phyloP scores from a whole-genome alignment of 1,140 invertebrate species.

The Drosophila ambigua region DNA sequence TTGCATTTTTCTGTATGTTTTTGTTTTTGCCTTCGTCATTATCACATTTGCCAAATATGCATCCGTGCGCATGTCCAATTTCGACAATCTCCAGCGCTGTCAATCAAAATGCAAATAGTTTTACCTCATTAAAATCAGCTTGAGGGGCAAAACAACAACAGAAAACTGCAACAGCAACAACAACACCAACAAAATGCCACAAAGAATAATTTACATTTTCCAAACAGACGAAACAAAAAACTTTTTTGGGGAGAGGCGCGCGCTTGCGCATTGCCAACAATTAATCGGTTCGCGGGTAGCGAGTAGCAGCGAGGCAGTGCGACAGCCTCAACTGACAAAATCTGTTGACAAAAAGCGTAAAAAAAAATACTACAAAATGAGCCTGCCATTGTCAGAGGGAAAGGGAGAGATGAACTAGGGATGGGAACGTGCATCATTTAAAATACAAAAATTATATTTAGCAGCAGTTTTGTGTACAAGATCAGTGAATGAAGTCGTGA shows the following conservation, averaged over 20 bases:
- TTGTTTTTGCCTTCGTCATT: constrained; percentile 47
- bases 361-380: no score
- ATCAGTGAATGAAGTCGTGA: no score
- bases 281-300: constrained; percentile 56
- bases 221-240: constrained; percentile 37
- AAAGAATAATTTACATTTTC: constrained; percentile 75
- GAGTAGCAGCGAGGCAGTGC: neutral
- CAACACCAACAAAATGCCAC: constrained; percentile 38
- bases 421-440: neutral
- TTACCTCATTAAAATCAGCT: constrained; percentile 67
- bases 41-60: constrained; percentile 73
- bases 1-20: constrained; percentile 2
- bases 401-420: constrained; percentile 2
- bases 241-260: constrained; percentile 41
- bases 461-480: no score
- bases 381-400: no score
- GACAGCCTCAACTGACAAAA: neutral
- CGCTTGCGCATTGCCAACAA: constrained; percentile 61
- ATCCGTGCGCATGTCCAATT: constrained; percentile 65
- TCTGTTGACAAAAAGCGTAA: no score
- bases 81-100: constrained; percentile 71
- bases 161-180: constrained; percentile 4
- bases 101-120: constrained; percentile 79
- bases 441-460: no score
- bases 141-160: constrained; percentile 1